phyloP scores from a whole-genome alignment of 2,888 invertebrate genomes.

The Dolomedes plantarius region DNA sequence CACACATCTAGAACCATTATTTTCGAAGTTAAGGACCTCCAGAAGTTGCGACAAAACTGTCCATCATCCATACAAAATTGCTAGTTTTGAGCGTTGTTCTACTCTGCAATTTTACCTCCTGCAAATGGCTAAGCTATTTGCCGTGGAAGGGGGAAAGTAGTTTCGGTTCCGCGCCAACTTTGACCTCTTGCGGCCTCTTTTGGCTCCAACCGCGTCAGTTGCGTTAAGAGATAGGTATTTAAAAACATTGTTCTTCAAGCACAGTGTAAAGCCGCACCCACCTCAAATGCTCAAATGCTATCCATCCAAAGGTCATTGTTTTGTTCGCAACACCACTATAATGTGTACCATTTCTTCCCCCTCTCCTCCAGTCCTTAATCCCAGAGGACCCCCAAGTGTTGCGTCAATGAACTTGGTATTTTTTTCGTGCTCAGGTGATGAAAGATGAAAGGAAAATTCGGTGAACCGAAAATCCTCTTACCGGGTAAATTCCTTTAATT shows the following conservation, averaged over 20 bases:
- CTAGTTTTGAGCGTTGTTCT: neutral
- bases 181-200: neutral
- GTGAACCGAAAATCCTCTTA: too few species aligned
- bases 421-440: neutral
- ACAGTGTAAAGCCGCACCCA: neutral
- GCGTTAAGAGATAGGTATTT: neutral
- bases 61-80: neutral
- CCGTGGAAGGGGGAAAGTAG: neutral
- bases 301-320: neutral
- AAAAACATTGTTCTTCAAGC: neutral
- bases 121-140: neutral
- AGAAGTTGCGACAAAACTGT: neutral
- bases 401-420: too few species aligned
- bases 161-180: neutral
- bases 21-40: neutral
- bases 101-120: neutral
- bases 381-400: neutral
- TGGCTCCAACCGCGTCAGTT: neutral
- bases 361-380: neutral
- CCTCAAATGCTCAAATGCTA: neutral
- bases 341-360: neutral
- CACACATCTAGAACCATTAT: neutral
- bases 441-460: too few species aligned
- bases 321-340: neutral
- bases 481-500: too few species aligned